phyloP scores from a whole-genome alignment of 2,797 vertebrate genomes.

The Botia almorhae region DNA sequence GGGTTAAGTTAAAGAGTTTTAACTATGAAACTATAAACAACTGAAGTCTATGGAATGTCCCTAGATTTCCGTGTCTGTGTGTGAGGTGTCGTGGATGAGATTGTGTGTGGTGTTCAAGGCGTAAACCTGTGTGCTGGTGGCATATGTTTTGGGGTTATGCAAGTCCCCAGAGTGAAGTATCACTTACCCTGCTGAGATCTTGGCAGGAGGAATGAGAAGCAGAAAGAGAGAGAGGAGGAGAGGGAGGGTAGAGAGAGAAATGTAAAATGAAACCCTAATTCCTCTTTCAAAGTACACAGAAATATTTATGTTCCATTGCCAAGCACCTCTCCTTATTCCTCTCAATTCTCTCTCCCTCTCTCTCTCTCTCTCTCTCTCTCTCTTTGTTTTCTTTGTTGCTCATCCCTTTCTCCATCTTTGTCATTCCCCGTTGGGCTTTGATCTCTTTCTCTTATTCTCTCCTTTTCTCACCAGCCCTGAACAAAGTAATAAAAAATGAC shows the following conservation, averaged over 20 bases:
- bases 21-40: neutral
- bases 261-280: slow-evolving; percentile 55
- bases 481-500: slow-evolving; percentile 61
- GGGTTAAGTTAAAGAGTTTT: neutral
- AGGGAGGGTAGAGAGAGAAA: slow-evolving; percentile 57
- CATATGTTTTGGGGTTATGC: slow-evolving; percentile 53
- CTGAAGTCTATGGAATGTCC: neutral
- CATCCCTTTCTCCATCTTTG: slow-evolving; percentile 42
- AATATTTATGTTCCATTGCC: slow-evolving; percentile 64
- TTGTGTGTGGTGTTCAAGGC: slow-evolving; percentile 17
- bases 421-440: slow-evolving; percentile 48
- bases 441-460: slow-evolving; percentile 50
- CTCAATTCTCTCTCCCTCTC: slow-evolving; percentile 16
- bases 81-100: slow-evolving; percentile 3
- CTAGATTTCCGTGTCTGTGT: neutral
- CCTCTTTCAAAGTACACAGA: slow-evolving; percentile 47
- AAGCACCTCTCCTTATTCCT: slow-evolving; percentile 40
- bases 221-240: slow-evolving; percentile 31
- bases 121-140: slow-evolving; percentile 17
- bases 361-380: slow-evolving; percentile 43
- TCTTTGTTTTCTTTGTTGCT: slow-evolving; percentile 51
- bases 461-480: slow-evolving; percentile 43
- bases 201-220: slow-evolving; percentile 27
- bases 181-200: slow-evolving; percentile 50
- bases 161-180: slow-evolving; percentile 55